Evolutionary conservation across 2,888 invertebrate species (phyloP), one percentile per base, ranked within the genome.

Genomic region (Synergus gifuensis): DNA sequence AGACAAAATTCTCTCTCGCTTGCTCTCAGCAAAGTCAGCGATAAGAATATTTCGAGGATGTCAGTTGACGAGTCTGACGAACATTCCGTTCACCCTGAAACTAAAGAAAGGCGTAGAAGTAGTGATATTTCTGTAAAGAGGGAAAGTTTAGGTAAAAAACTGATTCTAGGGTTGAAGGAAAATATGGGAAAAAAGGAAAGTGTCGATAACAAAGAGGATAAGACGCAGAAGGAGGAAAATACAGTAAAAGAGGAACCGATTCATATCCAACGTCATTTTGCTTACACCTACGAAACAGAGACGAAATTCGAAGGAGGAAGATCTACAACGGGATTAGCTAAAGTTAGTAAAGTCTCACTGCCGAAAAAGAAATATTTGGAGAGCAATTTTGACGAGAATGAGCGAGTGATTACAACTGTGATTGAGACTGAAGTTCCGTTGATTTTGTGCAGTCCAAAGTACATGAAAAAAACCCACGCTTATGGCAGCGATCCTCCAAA

Each of bases 301-400:
- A 88, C 87, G 22, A 88, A 89, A 8, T 64, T 80, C 60, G 82
- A 82, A 16, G 86, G 87, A 4, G 76, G 79, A 40, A 83, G 84
- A 14, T 81, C 84, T 46, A 46, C 83, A 0, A 78, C 88, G 0
- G 86, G 88, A 2, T 88, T 86, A 40, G 76, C 87, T 7, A 89
- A 85, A 77, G 85, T 90, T 11, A 76, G 90, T 4, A 89, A 83
- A 64, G 84, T 90, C 5, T 85, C 86, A 5, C 76, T 89, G 63
- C 89, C 88, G 3, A 87, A 87, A 67, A 91, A 91, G 69, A 90
- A 91, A 67, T 91, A 88, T 67, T 80, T 91, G 2, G 91, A 91
- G 77, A 91, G 91, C 54, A 91, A 91, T 78, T 91, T 91, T 49
- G 91, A 91, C 49, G 89, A 90, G 77, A 89, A 91, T 79, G 91